These are phyloP conservation scores for Triplophysa dalaica DNA, from an alignment of 2,113 vertebrate genomes.

Conservation along the genomic window DNA sequence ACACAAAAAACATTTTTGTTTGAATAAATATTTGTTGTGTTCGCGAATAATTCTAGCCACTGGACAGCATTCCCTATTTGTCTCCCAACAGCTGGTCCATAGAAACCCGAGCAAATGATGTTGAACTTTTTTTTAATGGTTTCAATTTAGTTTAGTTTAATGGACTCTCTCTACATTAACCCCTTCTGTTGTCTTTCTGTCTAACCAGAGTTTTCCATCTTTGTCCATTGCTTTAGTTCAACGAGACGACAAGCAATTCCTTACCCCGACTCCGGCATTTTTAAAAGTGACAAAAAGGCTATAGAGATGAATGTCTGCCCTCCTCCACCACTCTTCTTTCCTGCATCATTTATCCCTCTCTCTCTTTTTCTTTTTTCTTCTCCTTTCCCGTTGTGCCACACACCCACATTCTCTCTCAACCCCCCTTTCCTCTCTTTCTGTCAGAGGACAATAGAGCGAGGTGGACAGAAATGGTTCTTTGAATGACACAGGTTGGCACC, in stretches of 20 bases:
- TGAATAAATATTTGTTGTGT: no score
- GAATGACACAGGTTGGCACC: constrained; percentile 59
- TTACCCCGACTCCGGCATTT: constrained; percentile 43
- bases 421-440: constrained; percentile 32
- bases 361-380: not conserved
- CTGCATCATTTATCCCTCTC: constrained; percentile 1
- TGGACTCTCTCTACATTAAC: no score
- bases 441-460: constrained; percentile 55
- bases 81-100: no score
- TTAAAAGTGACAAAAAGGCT: constrained; percentile 53
- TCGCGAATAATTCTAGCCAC: no score
- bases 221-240: not conserved
- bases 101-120: no score
- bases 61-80: no score
- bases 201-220: no score
- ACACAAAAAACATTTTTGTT: no score
- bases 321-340: constrained; percentile 20
- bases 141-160: no score
- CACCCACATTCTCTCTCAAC: constrained; percentile 1
- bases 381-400: not conserved
- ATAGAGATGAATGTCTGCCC: constrained; percentile 48
- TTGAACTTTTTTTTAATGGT: no score
- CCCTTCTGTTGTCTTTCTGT: not conserved
- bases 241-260: constrained; percentile 39
- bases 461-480: constrained; percentile 61